Percentiles rank a stretch among this genome's conserved stretches.
phyloP scores from a whole-genome alignment of 2,797 vertebrate genomes.

The Acrossocheilus fasciatus region DNA sequence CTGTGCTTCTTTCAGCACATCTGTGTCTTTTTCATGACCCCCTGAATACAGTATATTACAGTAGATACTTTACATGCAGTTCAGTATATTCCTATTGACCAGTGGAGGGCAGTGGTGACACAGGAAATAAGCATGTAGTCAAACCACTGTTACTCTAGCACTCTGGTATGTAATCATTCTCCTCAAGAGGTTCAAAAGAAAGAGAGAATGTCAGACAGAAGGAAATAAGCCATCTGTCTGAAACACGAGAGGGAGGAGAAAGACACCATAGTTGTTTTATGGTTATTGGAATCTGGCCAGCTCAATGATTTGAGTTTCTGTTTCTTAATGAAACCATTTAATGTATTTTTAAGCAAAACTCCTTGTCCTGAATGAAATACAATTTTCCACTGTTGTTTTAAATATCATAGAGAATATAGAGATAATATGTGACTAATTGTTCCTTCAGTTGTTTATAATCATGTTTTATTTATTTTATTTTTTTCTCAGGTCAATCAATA shows the following conservation, averaged over 20 bases:
- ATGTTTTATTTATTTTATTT: not conserved
- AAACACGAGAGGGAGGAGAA: not conserved
- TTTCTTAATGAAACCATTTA: not conserved
- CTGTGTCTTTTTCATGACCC: not conserved
- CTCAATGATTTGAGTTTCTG: not conserved
- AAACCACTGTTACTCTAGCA: not conserved
- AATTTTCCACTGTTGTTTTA: not conserved
- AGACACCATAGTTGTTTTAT: not conserved
- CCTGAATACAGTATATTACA: not conserved
- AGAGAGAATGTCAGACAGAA: slow-evolving; percentile 7
- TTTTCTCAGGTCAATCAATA: not conserved
- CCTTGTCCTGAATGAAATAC: not conserved
- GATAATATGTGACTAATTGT: not conserved
- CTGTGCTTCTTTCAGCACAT: not conserved
- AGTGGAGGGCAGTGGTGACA: not conserved
- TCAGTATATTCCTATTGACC: not conserved
- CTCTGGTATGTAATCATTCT: not conserved
- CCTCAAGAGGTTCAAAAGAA: not conserved
- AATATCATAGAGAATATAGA: not conserved
- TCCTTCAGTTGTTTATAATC: not conserved
- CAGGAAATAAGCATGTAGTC: not conserved
- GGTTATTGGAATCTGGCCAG: not conserved
- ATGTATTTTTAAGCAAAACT: not conserved
- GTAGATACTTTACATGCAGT: not conserved
- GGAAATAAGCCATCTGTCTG: not conserved